Percentiles rank a stretch among this genome's conserved stretches.
Conservation (phyloP, 2,113 vertebrate genomes). For the Panthera tigris region DNA sequence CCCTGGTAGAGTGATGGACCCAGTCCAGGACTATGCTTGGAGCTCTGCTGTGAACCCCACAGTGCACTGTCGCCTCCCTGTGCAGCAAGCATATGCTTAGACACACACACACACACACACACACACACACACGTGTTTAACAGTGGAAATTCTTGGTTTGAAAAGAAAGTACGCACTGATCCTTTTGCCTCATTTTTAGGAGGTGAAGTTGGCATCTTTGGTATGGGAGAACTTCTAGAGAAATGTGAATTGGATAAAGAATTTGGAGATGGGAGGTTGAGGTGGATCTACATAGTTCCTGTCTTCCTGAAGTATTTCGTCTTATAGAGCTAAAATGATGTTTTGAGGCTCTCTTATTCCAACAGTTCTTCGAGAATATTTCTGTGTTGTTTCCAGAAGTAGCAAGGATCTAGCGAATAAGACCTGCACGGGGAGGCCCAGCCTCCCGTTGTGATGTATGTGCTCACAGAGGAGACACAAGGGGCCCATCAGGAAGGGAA, state of each 20-base stretch:
- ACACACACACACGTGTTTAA: background rate
- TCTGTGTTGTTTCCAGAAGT: background rate
- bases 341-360: background rate
- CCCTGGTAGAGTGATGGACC: too few species aligned
- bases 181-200: background rate
- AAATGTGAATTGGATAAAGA: background rate
- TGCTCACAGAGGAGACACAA: background rate
- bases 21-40: too few species aligned
- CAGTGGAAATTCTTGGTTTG: background rate
- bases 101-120: accelerated
- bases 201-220: background rate
- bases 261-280: background rate
- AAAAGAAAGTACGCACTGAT: background rate
- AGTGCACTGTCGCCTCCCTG: accelerated
- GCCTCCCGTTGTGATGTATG: accelerated
- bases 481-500: background rate
- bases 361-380: background rate
- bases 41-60: background rate
- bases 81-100: accelerated
- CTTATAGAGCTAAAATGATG: background rate
- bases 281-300: too few species aligned
- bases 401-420: too few species aligned
- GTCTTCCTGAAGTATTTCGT: background rate
- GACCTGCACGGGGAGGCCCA: background rate
- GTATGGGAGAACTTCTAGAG: background rate